Evolutionary conservation across 2,113 vertebrate species (phyloP), one percentile per base, ranked within the genome.

Genomic region (Gymnobelideus leadbeateri): DNA sequence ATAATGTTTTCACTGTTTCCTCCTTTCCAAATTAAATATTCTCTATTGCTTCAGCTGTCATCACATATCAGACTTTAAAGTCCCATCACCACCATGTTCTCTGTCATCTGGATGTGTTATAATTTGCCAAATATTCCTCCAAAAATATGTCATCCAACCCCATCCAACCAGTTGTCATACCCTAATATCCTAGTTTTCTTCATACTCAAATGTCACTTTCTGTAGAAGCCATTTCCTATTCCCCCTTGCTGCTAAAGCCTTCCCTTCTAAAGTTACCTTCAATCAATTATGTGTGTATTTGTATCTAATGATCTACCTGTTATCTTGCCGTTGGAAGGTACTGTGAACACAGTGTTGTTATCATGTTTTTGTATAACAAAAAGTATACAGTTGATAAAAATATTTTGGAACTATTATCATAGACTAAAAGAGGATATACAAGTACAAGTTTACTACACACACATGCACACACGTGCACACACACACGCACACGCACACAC

Each of bases 391-490:
- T n/a, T 1, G 24, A 50, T 37, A 53, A 57, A 57, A 61, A 0
- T 54, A 52, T 46, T 68, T 89, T 8, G 91, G 7, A 89, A 19
- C 46, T 21, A 19, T 0, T 77, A 5, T 28, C 25, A n/a, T 26
- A 57, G 14, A 46, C 49, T 24, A 31, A 92, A 51, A 95, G 95
- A 89, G 49, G 93, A 94, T 91, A 92, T 46, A 92, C 23, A 93
- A 89, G 43, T 77, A 37, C 68, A 95, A 92, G 8, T 94, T 94
- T 92, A 92, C 8, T 28, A 43, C 51, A 52, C 16, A 52, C 16
- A 19, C 95, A 51, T 93, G n/a, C 51, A n/a, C 11, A 12, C 95
- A 50, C 95, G n/a, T n/a, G n/a, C n/a, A n/a, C n/a, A n/a, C n/a
- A n/a, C n/a, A 43, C 51, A 52, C 16, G 21, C 16, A 19, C 95